Evolutionary conservation across 2,797 vertebrate genomes (phyloP).

Genomic region (Oreochromis mossambicus): DNA sequence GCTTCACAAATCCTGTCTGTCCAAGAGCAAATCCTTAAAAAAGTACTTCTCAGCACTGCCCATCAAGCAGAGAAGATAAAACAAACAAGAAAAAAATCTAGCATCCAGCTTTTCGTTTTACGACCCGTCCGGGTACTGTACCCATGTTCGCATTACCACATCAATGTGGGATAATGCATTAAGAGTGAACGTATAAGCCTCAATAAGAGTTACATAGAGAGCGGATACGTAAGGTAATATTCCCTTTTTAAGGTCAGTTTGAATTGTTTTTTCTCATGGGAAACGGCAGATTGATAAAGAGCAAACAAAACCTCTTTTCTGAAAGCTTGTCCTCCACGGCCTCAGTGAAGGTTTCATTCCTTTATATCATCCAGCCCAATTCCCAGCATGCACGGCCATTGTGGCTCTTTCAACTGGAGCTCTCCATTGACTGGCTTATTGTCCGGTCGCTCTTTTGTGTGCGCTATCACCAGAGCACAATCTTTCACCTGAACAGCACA

Average conservation of each 20-base stretch:
- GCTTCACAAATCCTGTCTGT: constrained; percentile 53
- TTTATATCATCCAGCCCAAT: constrained; percentile 78
- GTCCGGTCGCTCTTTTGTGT: constrained; percentile 74
- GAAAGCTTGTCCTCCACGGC: constrained; percentile 77
- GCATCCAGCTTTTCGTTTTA: constrained; percentile 30
- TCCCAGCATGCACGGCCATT: constrained; percentile 78
- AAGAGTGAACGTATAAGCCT: constrained; percentile 42
- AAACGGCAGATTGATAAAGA: constrained; percentile 74
- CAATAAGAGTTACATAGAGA: constrained; percentile 54
- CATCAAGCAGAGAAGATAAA: constrained; percentile 18
- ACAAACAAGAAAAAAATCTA: neutral
- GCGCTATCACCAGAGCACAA: constrained; percentile 73
- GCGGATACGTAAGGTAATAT: constrained; percentile 73
- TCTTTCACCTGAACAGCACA: constrained; percentile 77
- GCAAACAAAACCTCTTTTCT: constrained; percentile 76
- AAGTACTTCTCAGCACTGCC: constrained; percentile 56
- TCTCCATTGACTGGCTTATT: constrained; percentile 80
- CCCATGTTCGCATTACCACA: constrained; percentile 23
- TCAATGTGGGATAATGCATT: constrained; percentile 19
- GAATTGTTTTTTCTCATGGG: constrained; percentile 78
- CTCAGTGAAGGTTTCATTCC: constrained; percentile 76
- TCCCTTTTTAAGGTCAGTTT: constrained; percentile 77
- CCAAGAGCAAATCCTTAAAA: constrained; percentile 53
- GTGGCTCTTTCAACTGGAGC: constrained; percentile 75
- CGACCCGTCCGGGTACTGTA: constrained; percentile 14